These are phyloP conservation scores for Apomyelois bistriatella DNA, from an alignment of 2,888 invertebrate genomes.

Conservation along the genomic window DNA sequence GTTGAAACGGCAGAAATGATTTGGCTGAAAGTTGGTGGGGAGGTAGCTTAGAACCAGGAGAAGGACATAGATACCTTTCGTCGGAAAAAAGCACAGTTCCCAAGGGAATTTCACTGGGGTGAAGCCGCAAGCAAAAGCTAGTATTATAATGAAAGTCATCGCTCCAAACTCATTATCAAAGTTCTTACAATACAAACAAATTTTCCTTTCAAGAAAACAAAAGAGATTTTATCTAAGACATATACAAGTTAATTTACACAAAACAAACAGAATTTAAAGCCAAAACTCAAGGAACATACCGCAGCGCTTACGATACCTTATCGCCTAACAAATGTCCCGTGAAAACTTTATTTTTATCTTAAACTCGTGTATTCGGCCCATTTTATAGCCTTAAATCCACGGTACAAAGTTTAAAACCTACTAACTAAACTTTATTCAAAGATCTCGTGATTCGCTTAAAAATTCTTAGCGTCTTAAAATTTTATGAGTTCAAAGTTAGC, in stretches of 20 bases:
- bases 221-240: not conserved
- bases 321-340: conserved; percentile 10
- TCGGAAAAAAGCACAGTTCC: too few relatives aligned
- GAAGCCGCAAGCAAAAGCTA: too few relatives aligned
- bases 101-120: too few relatives aligned
- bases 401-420: conserved; percentile 27
- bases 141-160: too few relatives aligned
- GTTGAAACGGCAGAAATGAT: too few relatives aligned
- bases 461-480: conserved; percentile 12
- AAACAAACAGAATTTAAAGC: not conserved
- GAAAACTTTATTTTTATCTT: conserved; percentile 12
- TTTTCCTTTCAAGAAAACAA: not conserved
- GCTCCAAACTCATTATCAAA: too few relatives aligned
- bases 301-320: conserved; percentile 5
- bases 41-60: too few relatives aligned
- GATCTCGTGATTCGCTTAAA: conserved; percentile 18
- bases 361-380: conserved; percentile 2
- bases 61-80: too few relatives aligned
- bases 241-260: not conserved
- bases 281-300: not conserved
- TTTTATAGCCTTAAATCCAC: conserved; percentile 13
- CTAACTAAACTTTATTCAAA: conserved; percentile 32
- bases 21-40: too few relatives aligned
- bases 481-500: conserved; percentile 10
- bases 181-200: too few relatives aligned